Base-by-base conservation (phyloP, 2,888 invertebrate genomes). In the Rambutsinella grinnellia region DNA sequence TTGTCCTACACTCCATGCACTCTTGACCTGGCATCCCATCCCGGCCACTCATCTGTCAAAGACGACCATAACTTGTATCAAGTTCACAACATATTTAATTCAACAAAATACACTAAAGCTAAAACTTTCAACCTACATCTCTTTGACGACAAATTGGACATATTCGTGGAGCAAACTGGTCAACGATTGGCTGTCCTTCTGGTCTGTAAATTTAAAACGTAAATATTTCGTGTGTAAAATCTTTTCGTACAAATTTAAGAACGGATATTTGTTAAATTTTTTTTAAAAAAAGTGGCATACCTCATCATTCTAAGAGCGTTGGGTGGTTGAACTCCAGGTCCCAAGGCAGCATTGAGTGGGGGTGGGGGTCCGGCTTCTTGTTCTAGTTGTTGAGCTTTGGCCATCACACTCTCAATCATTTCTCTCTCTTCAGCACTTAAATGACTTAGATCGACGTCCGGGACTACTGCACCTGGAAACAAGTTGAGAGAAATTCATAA, bases 321-420 rank as follows among this genome's bases (percentile, higher is more conserved):
- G 66, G 77, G 79, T 61, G 76, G 78, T n/a, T n/a, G n/a, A 54
- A 13, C 36, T 65, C 75, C 72, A 58, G 68, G 74, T 69, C 70
- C 61, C 58, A 78, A 61, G 78, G 79, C 49, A 71, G 77, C 63
- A 56, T 76, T 68, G 62, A 71, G 65, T 56, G 81, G 75, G 23
- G 77, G 71, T 21, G 84, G 80, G 19, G 76, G 62, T 10, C 80
- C 82, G 28, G 70, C 80, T 74, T 83, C 83, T 76, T 83, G 82
- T 68, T 88, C 88, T 81, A 88, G 84, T 79, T 88, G 87, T 84
- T 89, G 89, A 51, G 91, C 91, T 83, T 90, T 87, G 56, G 89
- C 89, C 88, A 91, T 90, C n/a, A 91, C 91, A 78, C 88, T 88
- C 81, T 89, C 88, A 63, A 91, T 91, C 85, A 90, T 88, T 70